phyloP scores from a whole-genome alignment of 1,140 invertebrate species.

The Drosophila pachea region DNA sequence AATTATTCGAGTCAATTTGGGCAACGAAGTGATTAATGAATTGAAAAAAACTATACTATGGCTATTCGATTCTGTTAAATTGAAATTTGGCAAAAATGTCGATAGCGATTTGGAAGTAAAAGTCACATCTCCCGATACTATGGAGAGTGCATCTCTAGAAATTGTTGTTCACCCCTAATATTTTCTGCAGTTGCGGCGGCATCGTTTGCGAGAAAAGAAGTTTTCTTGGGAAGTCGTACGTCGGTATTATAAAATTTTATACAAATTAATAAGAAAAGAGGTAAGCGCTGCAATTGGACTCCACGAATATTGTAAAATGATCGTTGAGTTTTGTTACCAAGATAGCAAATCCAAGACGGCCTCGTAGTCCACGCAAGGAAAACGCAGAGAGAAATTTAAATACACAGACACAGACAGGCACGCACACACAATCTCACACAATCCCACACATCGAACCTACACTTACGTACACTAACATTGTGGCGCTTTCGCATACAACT shows the following conservation, averaged over 20 bases:
- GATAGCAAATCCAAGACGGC: background rate
- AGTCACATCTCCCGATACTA: slow-evolving; percentile 2
- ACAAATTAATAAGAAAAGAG: slow-evolving; percentile 18
- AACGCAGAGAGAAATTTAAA: slow-evolving; percentile 31
- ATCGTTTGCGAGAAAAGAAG: slow-evolving; percentile 25
- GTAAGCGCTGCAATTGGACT: slow-evolving; percentile 15
- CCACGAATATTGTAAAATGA: slow-evolving; percentile 6
- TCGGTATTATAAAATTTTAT: background rate
- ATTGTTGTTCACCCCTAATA: slow-evolving; percentile 21
- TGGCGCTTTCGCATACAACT: slow-evolving; percentile 9
- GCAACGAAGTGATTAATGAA: too few relatives aligned
- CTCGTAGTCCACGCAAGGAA: slow-evolving; percentile 7
- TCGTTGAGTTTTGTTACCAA: background rate
- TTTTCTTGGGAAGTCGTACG: slow-evolving; percentile 3
- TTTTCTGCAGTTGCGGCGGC: slow-evolving; percentile 47
- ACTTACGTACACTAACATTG: slow-evolving; percentile 10
- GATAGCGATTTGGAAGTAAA: background rate
- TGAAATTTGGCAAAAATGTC: background rate
- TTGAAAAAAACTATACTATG: background rate
- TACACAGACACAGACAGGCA: slow-evolving; percentile 25
- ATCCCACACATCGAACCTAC: background rate
- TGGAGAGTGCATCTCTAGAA: background rate
- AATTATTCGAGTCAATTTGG: too few relatives aligned
- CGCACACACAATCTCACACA: slow-evolving; percentile 7
- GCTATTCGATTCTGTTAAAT: too few relatives aligned